Conservation (phyloP, 2,888 invertebrate species). For the Drosophila percnosoma region DNA sequence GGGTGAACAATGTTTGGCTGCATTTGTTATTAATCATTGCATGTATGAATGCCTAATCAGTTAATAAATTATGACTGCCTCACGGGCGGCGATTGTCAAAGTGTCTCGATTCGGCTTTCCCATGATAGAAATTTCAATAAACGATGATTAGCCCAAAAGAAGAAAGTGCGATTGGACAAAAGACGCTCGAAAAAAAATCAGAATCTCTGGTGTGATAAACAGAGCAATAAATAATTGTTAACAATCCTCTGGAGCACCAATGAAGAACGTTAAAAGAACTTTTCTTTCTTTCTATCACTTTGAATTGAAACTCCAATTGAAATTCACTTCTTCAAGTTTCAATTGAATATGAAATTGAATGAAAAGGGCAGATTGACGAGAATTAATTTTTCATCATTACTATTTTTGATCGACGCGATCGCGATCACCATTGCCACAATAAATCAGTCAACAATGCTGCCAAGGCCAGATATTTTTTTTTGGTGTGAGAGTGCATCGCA, state of each 20-base stretch:
- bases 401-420: constrained; percentile 50
- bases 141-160: constrained; percentile 66
- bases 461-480: constrained; percentile 34
- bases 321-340: constrained; percentile 43
- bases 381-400: constrained; percentile 81
- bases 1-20: constrained; percentile 79
- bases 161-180: constrained; percentile 56
- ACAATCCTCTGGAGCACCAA: constrained; percentile 24
- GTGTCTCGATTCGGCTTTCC: constrained; percentile 58
- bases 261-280: constrained; percentile 32
- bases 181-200: constrained; percentile 1
- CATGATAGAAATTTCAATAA: constrained; percentile 76
- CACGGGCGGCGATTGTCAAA: constrained; percentile 66
- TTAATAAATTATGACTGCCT: constrained; percentile 66
- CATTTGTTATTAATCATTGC: constrained; percentile 80
- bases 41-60: constrained; percentile 81
- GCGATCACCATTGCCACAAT: constrained; percentile 60
- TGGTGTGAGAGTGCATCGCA: constrained; percentile 29
- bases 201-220: constrained; percentile 43
- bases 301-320: constrained; percentile 43
- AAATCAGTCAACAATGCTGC: constrained; percentile 78
- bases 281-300: constrained; percentile 27
- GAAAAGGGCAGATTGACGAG: constrained; percentile 62
- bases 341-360: constrained; percentile 52
- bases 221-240: constrained; percentile 72